A percentile compares a stretch with the other conserved stretches of the same genome.
phyloP scores from a whole-genome alignment of 23 tunicate genomes.

The Trididemnum nubilum region DNA sequence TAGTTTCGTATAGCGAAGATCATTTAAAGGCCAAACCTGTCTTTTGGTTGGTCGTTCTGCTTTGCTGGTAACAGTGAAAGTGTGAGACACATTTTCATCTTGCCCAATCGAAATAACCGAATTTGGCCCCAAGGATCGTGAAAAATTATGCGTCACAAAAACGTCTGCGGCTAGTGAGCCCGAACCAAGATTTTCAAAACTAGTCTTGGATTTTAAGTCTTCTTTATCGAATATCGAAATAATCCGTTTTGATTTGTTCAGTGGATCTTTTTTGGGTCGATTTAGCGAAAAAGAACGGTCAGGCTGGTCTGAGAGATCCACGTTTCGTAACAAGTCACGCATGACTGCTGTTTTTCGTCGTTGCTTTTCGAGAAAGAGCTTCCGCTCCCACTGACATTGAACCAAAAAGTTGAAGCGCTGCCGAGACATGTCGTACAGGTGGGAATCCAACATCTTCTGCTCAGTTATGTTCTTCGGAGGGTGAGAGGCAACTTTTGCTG shows the following conservation, averaged over 20 bases:
- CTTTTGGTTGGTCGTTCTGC: background rate
- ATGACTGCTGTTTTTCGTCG: constrained; percentile 72
- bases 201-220: background rate
- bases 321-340: constrained; percentile 76
- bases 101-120: background rate
- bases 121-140: background rate
- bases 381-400: constrained; percentile 77
- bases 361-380: constrained; percentile 86
- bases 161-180: background rate
- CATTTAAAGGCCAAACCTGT: constrained; percentile 68
- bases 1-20: constrained; percentile 36
- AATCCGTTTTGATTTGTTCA: background rate
- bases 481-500: constrained; percentile 63
- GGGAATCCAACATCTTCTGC: constrained; percentile 79
- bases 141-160: background rate
- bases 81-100: background rate
- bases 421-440: constrained; percentile 82
- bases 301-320: constrained; percentile 38
- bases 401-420: constrained; percentile 79
- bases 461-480: constrained; percentile 87
- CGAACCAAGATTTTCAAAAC: background rate
- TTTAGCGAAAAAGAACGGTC: constrained; percentile 8
- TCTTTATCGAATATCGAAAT: background rate
- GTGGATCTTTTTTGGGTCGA: background rate
- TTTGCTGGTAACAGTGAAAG: background rate